phyloP scores from a whole-genome alignment of 2,113 vertebrate genomes.

The Microcebus tavaratra region DNA sequence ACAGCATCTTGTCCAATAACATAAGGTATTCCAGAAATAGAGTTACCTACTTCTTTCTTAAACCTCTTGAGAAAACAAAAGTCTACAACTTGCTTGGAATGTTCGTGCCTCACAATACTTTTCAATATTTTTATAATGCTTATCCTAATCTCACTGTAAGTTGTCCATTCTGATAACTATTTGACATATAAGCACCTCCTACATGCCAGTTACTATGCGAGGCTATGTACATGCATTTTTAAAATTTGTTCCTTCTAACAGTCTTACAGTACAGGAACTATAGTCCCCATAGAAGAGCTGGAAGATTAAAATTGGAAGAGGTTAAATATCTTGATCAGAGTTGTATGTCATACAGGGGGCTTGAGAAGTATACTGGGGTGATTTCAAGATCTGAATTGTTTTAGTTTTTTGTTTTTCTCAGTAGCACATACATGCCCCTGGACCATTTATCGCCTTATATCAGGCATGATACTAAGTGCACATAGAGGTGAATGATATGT shows the following conservation, averaged over 20 bases:
- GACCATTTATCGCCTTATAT: not conserved
- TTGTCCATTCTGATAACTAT: not conserved
- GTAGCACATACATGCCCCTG: not conserved
- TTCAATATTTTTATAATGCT: not conserved
- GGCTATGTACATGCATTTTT: not conserved
- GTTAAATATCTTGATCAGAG: not conserved
- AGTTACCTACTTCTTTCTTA: not conserved
- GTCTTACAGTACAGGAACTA: not conserved
- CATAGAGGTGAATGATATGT: not conserved
- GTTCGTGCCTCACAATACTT: not conserved
- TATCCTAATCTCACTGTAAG: not conserved
- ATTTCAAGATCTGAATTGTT: not conserved
- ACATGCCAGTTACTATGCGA: not conserved
- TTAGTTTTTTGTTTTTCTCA: not conserved
- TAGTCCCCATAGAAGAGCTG: not conserved
- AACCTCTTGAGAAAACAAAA: not conserved
- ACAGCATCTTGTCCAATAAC: not conserved
- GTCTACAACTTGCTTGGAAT: not conserved
- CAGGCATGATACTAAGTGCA: not conserved
- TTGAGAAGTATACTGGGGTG: not conserved
- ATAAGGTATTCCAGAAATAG: conserved; percentile 8
- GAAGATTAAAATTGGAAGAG: not conserved
- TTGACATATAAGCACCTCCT: not conserved
- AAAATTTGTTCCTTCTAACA: not conserved
- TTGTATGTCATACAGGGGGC: not conserved